Conservation (phyloP, 2,888 invertebrate genomes). For the Ichneumoninae sp. region DNA sequence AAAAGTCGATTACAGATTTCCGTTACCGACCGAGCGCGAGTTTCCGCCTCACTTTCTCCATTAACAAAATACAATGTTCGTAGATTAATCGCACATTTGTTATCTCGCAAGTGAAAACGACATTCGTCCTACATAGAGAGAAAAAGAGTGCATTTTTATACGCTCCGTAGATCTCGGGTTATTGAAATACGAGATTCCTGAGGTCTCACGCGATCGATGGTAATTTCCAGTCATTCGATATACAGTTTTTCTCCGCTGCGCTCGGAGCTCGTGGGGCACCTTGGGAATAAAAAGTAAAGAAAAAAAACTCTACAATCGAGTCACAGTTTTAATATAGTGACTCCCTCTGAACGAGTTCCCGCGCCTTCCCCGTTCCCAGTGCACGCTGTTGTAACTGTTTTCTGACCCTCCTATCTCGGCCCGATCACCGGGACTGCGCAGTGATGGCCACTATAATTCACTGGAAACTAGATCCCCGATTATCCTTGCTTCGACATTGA, state of each 20-base stretch:
- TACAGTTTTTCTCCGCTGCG: background rate
- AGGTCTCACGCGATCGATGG: slow-evolving; percentile 23
- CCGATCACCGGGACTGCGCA: slow-evolving; percentile 13
- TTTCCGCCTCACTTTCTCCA: too few species aligned
- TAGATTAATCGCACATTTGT: background rate
- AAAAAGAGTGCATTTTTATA: background rate
- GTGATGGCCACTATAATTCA: background rate
- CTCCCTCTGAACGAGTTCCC: slow-evolving; percentile 5
- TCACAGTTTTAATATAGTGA: background rate
- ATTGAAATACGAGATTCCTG: background rate
- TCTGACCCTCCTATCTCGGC: slow-evolving; percentile 45
- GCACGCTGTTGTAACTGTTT: slow-evolving; percentile 34
- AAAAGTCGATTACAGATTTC: too few species aligned
- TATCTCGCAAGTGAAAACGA: background rate
- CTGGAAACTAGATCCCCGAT: slow-evolving; percentile 45
- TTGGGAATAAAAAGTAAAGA: slow-evolving; percentile 2
- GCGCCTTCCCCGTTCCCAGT: slow-evolving; percentile 13
- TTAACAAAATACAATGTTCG: too few species aligned
- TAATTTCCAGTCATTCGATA: background rate
- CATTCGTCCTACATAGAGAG: background rate
- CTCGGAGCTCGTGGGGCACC: background rate
- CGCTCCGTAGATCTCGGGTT: background rate
- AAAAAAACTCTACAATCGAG: slow-evolving; percentile 13
- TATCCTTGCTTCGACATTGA: slow-evolving; percentile 27
- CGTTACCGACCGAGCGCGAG: too few species aligned